Percentiles rank a stretch among this genome's conserved stretches.
Evolutionary conservation across 2,113 vertebrate species (phyloP).

Genomic region (Thamnaconus septentrionalis): DNA sequence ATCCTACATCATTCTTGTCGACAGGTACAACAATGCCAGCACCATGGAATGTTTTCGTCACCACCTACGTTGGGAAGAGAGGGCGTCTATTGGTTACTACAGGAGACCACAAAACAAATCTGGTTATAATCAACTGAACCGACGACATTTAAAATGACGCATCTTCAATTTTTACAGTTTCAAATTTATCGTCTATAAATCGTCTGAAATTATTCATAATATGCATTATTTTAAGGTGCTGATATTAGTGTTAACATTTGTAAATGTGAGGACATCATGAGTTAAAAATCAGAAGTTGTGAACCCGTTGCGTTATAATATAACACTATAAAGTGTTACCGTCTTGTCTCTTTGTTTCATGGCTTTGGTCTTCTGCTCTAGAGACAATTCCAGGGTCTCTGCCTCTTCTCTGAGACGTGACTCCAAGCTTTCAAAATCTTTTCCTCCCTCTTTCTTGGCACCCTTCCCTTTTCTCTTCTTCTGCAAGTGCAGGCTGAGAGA

Average conservation of each 20-base stretch:
- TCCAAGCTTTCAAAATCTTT: slow-evolving; percentile 78
- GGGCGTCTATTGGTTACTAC: background rate
- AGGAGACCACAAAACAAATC: background rate
- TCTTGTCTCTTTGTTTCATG: slow-evolving; percentile 92
- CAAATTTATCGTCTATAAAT: background rate
- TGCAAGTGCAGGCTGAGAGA: slow-evolving; percentile 80
- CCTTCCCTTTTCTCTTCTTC: slow-evolving; percentile 82
- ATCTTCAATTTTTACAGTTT: background rate
- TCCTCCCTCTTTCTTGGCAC: slow-evolving; percentile 73
- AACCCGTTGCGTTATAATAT: background rate
- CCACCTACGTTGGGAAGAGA: slow-evolving; percentile 76
- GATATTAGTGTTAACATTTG: no score
- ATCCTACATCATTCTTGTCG: slow-evolving; percentile 94
- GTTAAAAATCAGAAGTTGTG: background rate
- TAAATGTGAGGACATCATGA: background rate
- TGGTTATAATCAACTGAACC: background rate
- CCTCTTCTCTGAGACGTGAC: slow-evolving; percentile 79
- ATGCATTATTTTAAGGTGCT: no score
- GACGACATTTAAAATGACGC: background rate
- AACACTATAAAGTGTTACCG: slow-evolving; percentile 72
- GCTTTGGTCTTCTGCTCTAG: slow-evolving; percentile 86
- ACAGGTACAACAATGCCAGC: slow-evolving; percentile 93
- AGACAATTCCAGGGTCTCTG: slow-evolving; percentile 82
- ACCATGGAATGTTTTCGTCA: slow-evolving; percentile 92
- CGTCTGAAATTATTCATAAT: background rate